Base-by-base conservation (phyloP, 2,113 vertebrate genomes). In the Gorsachius goisagi region DNA sequence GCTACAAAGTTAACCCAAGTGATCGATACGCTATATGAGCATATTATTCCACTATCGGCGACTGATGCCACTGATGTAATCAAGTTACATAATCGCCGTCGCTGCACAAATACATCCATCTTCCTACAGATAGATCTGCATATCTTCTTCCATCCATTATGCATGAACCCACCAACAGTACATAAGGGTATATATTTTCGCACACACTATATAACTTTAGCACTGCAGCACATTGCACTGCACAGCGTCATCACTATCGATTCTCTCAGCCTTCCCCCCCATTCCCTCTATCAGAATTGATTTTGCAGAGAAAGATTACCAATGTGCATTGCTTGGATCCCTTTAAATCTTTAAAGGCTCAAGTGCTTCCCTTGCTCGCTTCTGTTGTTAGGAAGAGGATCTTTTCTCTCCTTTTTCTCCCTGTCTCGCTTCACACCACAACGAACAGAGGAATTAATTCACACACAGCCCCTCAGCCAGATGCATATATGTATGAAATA, bases 71-170 rank as follows among this genome's bases (percentile, higher is more conserved):
- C 98, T 98, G 98, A 98, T 98, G 97, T 97, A 98, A 98, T 98
- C 97, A 98, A 98, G 97, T 98, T 98, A 98, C 98, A 98, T 98
- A 98, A 98, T 98, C 96, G 58, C 95, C 87, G 94, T 97, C 97
- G 98, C 98, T 97, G 96, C 97, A 97, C 96, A 97, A 97, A 96
- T 98, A 97, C 94, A 97, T 94, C 97, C 97, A 97, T 98, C 98
- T 97, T 98, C 98, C 97, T 98, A 98, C 97, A 97, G 97, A 97
- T 83, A 97, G 95, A 98, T 97, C 97, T 97, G 98, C 97, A 96
- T 98, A 96, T 97, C 96, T 97, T 96, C 90, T 97, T 62, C 93
- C 93, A 97, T 98, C 94, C 98, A 97, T 97, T 98, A 98, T 93
- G 91, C 96, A 98, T 97, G 97, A 97, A 93, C 94, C 93, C 97